Evolutionary conservation across 2,113 vertebrate genomes (phyloP), one percentile per base, ranked within the genome.

Genomic region (Zosterops japonicus): DNA sequence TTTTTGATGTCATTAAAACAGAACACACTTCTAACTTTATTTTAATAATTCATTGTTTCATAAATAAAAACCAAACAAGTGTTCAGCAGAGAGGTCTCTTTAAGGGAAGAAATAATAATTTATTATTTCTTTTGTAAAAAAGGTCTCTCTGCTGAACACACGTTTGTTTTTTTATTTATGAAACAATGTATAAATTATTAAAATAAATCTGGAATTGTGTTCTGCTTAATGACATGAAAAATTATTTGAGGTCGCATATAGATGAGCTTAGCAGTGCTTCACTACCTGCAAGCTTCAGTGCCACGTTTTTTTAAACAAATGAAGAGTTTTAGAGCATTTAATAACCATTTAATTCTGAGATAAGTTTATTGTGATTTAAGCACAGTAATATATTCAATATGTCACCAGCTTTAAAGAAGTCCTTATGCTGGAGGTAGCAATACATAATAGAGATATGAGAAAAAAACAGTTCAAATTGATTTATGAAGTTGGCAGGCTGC

Each of bases 1-100:
- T 96, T 97, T 97, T 96, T 96, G 91, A 96, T 98, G 92, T 97
- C 96, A 94, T 97, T 98, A 98, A 94, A 97, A 95, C 87, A 2
- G 95, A 98, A 95, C 93, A 97, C 3, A 87, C 94, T 55, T 36
- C 95, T 97, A 97, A 97, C 97, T 98, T 98, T 97, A 96, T 97
- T 98, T 98, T 97, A 98, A 98, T 98, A 98, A 98, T 98, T 98
- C 95, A 98, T 98, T 94, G 83, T 97, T 98, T 97, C 97, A 97
- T 97, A 98, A 98, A 98, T 97, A 98, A 98, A 95, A 97, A 96
- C 92, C 97, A 98, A 98, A 98, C 96, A 97, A 97, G 97, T 96
- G 96, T 98, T 98, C 97, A 98, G 97, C 96, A 96, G 97, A 97
- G 97, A 97, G 97, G 95, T 97, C 96, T 97, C 94, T 98, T 98